Conservation (phyloP, 2,113 vertebrate genomes). For the Equus przewalskii region DNA sequence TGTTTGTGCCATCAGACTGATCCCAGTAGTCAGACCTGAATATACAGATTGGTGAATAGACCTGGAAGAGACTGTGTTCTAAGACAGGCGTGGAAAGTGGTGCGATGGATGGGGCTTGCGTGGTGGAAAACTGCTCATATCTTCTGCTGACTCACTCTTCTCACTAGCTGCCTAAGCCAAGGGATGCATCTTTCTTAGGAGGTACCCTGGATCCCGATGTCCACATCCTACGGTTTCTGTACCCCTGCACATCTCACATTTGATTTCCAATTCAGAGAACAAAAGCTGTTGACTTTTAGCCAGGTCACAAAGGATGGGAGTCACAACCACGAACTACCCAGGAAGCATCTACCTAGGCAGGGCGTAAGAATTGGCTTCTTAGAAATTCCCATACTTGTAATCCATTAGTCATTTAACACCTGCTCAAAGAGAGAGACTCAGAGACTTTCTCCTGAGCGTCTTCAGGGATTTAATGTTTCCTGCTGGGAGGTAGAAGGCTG, state of each 20-base stretch:
- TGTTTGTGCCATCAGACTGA: not conserved
- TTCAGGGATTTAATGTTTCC: not conserved
- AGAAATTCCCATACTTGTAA: slow-evolving; percentile 59
- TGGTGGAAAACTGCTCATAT: not conserved
- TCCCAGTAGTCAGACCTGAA: not conserved
- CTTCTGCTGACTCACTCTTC: slow-evolving; percentile 41
- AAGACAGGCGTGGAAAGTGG: not conserved
- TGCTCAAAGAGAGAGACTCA: not conserved
- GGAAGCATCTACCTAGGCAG: slow-evolving; percentile 31
- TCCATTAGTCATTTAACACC: slow-evolving; percentile 11
- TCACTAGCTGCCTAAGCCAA: slow-evolving; percentile 43
- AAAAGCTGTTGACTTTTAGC: slow-evolving; percentile 60
- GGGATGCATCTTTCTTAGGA: slow-evolving; percentile 47
- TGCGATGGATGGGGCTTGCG: not conserved
- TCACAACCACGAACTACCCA: slow-evolving; percentile 64
- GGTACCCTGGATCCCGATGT: not conserved
- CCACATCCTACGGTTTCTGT: slow-evolving; percentile 69
- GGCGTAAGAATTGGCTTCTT: slow-evolving; percentile 71
- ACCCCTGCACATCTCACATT: slow-evolving; percentile 11
- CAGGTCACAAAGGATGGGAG: slow-evolving; percentile 71
- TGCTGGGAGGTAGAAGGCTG: slow-evolving; percentile 27
- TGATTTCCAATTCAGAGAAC: slow-evolving; percentile 76
- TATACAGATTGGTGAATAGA: not conserved
- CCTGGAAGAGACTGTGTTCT: not conserved
- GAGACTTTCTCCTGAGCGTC: slow-evolving; percentile 10